Evolutionary conservation across 2,888 invertebrate species (phyloP), one percentile per base, ranked within the genome.

Genomic region (Torymus tubicola): DNA sequence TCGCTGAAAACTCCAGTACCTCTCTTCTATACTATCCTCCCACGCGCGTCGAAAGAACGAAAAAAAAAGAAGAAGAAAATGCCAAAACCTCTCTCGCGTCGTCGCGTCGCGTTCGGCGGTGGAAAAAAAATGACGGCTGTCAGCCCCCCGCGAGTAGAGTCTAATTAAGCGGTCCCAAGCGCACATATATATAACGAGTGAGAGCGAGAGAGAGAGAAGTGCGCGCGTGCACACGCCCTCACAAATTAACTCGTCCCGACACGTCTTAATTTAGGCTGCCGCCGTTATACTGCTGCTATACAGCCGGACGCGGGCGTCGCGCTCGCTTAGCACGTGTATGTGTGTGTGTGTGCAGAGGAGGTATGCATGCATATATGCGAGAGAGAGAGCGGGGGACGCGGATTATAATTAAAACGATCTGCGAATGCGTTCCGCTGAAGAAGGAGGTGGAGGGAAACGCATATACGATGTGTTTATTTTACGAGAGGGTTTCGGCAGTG

Each of bases 201-300:
- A 21, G 52, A 81, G 80, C 81, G 83, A 82, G 82, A 82, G 72
- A 76, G 82, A 63, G 68, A 55, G 69, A 64, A 67, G 21, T 21
- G 21, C 21, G 21, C 21, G 21, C 21, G 21, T 21, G 21, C 69
- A 78, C 42, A 81, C 83, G 79, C 78, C 82, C 81, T 83, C 81
- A 82, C 85, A 85, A 87, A 87, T 86, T 86, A 87, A 86, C 85
- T 84, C 84, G 82, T 82, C 83, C 84, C 85, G 85, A 85, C 86
- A 84, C 84, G 86, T 87, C 87, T 87, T 86, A 87, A 87, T 87
- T 87, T 87, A 87, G 86, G 86, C 84, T 72, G 69, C 21, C 21
- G 21, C 21, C 21, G 21, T 21, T 21, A 21, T 21, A 21, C 84
- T 72, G 69, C 21, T 81, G 53, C 42, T 42, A 8, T 42, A 57